Conservation (phyloP, 2,113 vertebrate genomes). For the Benitochromis conjunctus region DNA sequence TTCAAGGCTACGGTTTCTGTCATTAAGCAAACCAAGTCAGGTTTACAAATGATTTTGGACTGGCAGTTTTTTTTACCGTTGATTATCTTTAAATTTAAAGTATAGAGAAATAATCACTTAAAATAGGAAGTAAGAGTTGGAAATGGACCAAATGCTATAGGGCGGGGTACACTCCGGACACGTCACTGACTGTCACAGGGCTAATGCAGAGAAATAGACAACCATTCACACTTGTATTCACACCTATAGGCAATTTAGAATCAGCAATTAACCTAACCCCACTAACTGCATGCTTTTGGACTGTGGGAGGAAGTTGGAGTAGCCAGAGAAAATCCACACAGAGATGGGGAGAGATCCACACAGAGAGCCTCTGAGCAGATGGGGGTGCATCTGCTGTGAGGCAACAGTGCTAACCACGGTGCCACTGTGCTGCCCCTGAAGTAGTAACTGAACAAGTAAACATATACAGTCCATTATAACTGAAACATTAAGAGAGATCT, state of each 20-base stretch:
- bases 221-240: not conserved
- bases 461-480: not conserved
- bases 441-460: rapidly evolving
- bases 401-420: not conserved
- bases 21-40: not conserved
- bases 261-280: not conserved
- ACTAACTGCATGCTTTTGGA: not conserved
- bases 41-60: not conserved
- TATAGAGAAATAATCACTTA: not conserved
- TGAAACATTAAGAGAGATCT: not conserved
- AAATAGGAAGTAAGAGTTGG: not conserved
- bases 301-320: not conserved
- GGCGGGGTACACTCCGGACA: not conserved
- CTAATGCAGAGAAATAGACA: not conserved
- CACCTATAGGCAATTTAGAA: not conserved
- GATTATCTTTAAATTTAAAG: not conserved
- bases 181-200: not conserved
- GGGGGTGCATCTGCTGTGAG: not conserved
- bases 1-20: not conserved
- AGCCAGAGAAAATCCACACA: not conserved
- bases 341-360: not conserved
- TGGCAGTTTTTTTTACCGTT: not conserved
- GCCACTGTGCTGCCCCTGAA: not conserved
- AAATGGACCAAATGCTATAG: not conserved
- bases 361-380: not conserved